Evolutionary conservation across 2,888 invertebrate genomes (phyloP), one percentile per base, ranked within the genome.

Genomic region (Cephus runcator): DNA sequence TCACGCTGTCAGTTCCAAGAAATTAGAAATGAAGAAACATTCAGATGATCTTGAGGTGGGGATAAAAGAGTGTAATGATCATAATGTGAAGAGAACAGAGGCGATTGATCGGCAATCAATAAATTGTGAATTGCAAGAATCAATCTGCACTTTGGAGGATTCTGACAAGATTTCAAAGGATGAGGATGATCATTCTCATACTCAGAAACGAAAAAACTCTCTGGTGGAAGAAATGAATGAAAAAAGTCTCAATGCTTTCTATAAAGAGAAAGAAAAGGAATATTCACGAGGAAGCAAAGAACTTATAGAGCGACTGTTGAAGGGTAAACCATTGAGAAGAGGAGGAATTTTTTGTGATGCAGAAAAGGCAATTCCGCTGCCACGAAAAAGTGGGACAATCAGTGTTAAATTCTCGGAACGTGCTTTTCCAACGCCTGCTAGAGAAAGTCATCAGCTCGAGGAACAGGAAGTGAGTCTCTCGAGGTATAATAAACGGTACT

Each of bases 351-450:
- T 88, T 73, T 85, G 86, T 30, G 85, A 87, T 31, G 88, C 91
- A 1, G 91, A 90, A 69, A 92, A 92, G 78, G 91, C 92, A 31
- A 83, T 94, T 76, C 95, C 95, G 4, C 92, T 92, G 79, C 92
- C 94, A 15, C 93, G 97, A 84, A 91, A 93, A 84, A 88, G 91
- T 34, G 93, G 93, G 11, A 93, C 92, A 69, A 93, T 97, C 76
- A 92, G 93, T 82, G 94, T 97, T 12, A 93, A 92, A 40, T 97
- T 97, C 87, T 96, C 97, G 0, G 94, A 94, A 12, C 93, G 97
- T 77, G 93, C 93, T 34, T 97, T 98, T 88, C 95, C 96, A 1
- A 97, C 97, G 1, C 97, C 97, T 0, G 95, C 95, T 76, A 92
- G 97, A 80, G 96, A 97, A 90, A 96, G 96, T 1, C 92, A 93